Conservation (phyloP, 2,888 invertebrate species). For the Hipparchia semele region DNA sequence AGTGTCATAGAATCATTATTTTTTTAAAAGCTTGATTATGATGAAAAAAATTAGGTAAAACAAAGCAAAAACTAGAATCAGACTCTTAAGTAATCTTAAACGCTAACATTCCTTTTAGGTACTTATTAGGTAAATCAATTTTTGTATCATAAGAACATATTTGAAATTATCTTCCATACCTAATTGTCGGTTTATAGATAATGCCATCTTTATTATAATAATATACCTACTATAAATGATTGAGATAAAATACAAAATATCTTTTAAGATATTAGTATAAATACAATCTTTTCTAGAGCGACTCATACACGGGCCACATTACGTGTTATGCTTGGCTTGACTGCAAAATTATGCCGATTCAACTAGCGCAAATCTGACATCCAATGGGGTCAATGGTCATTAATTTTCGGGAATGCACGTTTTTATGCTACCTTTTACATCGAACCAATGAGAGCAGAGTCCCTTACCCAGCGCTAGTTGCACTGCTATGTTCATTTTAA, state of each 20-base stretch:
- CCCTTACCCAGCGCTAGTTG: neutral
- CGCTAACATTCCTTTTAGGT: slow-evolving; percentile 75
- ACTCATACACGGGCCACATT: slow-evolving; percentile 8
- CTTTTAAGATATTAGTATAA: slow-evolving; percentile 31
- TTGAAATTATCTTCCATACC: slow-evolving; percentile 40
- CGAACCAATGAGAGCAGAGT: neutral
- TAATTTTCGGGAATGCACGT: neutral
- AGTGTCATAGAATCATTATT: neutral
- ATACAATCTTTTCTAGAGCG: slow-evolving; percentile 8
- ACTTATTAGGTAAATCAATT: slow-evolving; percentile 43
- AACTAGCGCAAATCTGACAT: neutral
- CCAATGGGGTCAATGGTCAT: neutral
- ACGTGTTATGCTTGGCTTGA: neutral
- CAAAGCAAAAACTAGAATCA: slow-evolving; percentile 29
- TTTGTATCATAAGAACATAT: slow-evolving; percentile 28
- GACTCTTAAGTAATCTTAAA: slow-evolving; percentile 67
- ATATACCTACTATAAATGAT: slow-evolving; percentile 17
- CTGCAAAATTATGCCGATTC: neutral
- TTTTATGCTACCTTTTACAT: too few species aligned
- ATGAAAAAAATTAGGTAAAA: neutral
- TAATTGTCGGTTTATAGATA: slow-evolving; percentile 31
- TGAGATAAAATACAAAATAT: slow-evolving; percentile 27
- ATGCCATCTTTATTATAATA: slow-evolving; percentile 19
- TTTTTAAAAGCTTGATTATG: neutral
- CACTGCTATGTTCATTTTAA: neutral